These are phyloP conservation scores for Thereuonema tuberculata DNA, from an alignment of 1,140 invertebrate genomes.

Conservation along the genomic window DNA sequence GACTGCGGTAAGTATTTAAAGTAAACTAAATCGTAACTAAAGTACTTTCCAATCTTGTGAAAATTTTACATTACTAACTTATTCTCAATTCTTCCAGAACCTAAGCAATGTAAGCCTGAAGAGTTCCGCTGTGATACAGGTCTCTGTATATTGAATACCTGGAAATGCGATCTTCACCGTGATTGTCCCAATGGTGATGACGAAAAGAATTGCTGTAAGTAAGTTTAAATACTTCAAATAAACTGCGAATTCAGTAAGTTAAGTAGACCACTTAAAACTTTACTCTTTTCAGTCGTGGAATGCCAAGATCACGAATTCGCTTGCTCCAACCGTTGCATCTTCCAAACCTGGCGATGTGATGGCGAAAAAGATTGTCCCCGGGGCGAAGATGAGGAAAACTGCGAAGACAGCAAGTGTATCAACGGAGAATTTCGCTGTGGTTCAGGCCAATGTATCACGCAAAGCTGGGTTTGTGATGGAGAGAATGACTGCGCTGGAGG, in stretches of 20 bases:
- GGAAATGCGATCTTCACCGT: slow-evolving; percentile 36
- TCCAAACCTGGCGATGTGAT: slow-evolving; percentile 17
- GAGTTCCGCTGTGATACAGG: slow-evolving; percentile 52
- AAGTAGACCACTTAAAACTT: not conserved
- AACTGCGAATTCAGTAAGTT: not conserved
- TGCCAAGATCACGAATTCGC: slow-evolving; percentile 15
- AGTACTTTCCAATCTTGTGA: not conserved
- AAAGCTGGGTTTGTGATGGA: slow-evolving; percentile 56
- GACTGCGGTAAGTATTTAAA: not conserved
- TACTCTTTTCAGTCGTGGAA: not conserved
- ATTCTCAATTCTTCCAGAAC: not conserved
- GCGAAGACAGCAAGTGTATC: slow-evolving; percentile 23
- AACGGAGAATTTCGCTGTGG: slow-evolving; percentile 41
- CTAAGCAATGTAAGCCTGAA: slow-evolving; percentile 14
- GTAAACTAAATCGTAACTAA: not conserved
- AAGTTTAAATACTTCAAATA: not conserved
- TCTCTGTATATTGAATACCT: slow-evolving; percentile 43
- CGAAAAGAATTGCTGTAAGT: slow-evolving; percentile 41
- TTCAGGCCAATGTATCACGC: slow-evolving; percentile 55
- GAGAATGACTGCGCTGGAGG: slow-evolving; percentile 36
- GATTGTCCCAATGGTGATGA: slow-evolving; percentile 33
- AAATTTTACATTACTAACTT: not conserved
- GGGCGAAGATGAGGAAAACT: slow-evolving; percentile 17
- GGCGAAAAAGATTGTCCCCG: slow-evolving; percentile 20
- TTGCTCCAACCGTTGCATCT: slow-evolving; percentile 16